Base-by-base conservation (phyloP, 1,140 invertebrate species). In the Drosophila grimshawi region DNA sequence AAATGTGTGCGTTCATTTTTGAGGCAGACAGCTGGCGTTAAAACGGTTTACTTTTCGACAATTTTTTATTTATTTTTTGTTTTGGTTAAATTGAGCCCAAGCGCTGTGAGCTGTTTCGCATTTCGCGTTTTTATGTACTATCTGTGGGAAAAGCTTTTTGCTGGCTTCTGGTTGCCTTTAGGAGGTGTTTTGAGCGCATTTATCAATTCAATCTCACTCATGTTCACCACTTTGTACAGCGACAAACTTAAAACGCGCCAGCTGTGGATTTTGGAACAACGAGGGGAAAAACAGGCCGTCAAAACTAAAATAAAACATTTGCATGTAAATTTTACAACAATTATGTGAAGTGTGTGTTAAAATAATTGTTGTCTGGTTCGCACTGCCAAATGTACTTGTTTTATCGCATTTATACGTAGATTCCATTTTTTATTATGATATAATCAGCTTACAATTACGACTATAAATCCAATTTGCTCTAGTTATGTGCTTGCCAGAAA, bases 91-190 rank as follows among this genome's bases (percentile, higher is more conserved):
- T 6, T 11, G 7, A 30, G 35, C 10, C 41, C 10, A 75, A 64
- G 74, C 66, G 4, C 48, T 43, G 60, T 53, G 49, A 80, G 80
- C 70, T 75, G 61, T 59, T 74, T 53, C 71, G 76, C 69, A 66
- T 72, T 80, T 75, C 30, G 56, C 65, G 61, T 61, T 57, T 53
- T 66, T 80, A 82, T 78, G 80, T 66, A 37, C 65, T 70, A 70
- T 19, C 52, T 10, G 5, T n/a, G 11, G 48, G 59, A 8, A 39
- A 56, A 51, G 7, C 8, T 29, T 43, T 56, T 41, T 56, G 37
- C 3, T 0, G 29, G 30, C 33, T 33, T 43, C 32, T 5, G 53
- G 29, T 43, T 35, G 8, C 10, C 3, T 30, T 19, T 49, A 41
- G 30, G 7, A 7, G 33, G 27, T 49, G 55, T 48, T 52, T 45